Evolutionary conservation across 2,888 invertebrate species (phyloP).

Genomic region (Pasiphila rectangulata): DNA sequence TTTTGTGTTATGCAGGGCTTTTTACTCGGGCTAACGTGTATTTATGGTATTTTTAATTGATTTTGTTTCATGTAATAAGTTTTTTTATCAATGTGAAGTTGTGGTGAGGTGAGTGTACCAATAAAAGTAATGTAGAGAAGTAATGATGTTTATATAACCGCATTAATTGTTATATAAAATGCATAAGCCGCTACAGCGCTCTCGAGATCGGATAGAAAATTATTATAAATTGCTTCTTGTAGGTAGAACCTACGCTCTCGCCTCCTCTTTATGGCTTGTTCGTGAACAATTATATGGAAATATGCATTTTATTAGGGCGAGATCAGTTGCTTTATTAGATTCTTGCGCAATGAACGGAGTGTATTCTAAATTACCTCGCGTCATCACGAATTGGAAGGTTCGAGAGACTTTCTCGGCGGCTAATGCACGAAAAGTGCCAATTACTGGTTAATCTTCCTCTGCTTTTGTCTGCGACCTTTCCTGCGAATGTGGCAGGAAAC

Average conservation of each 20-base stretch:
- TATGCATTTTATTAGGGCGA: conserved; percentile 43
- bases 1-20: conserved; percentile 1
- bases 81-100: too few species aligned
- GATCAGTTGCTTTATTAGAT: conserved; percentile 9
- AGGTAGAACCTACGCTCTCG: conserved; percentile 50
- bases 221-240: conserved; percentile 67
- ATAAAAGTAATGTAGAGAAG: too few species aligned
- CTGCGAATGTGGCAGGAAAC: too few species aligned
- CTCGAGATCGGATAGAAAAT: conserved; percentile 62
- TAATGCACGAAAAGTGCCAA: not conserved
- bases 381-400: not conserved
- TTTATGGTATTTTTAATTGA: too few species aligned
- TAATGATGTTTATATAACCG: too few species aligned
- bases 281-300: conserved; percentile 58
- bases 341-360: conserved; percentile 4
- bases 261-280: conserved; percentile 42
- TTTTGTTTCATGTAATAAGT: too few species aligned
- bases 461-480: too few species aligned
- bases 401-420: conserved; percentile 6
- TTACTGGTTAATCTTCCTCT: not conserved
- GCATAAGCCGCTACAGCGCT: conserved; percentile 52
- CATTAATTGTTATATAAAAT: conserved; percentile 55
- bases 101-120: not conserved
- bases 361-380: not conserved
- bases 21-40: conserved; percentile 4